phyloP scores from a whole-genome alignment of 2,888 invertebrate species.

The Agriopis marginaria region DNA sequence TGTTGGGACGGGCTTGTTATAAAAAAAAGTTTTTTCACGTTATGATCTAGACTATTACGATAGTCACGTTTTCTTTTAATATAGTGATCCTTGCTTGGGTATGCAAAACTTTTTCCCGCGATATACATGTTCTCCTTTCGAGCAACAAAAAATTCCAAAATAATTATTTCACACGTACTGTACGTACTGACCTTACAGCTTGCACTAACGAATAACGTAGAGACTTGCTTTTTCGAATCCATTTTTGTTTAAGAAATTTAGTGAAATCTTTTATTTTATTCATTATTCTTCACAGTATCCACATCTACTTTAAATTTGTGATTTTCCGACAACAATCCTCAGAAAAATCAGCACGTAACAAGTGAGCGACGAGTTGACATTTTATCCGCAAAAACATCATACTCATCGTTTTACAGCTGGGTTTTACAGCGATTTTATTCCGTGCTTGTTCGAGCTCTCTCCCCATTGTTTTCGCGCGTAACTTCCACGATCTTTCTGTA shows the following conservation, averaged over 20 bases:
- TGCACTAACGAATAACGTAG: background rate
- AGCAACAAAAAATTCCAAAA: no score
- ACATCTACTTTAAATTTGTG: constrained; percentile 2
- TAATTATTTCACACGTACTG: no score
- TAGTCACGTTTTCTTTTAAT: no score
- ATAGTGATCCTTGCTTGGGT: no score
- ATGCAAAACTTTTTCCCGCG: no score
- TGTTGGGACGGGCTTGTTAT: no score
- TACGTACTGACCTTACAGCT: background rate
- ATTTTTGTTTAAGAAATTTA: background rate
- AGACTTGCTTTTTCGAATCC: background rate
- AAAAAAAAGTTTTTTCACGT: no score
- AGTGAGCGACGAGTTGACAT: constrained; percentile 29
- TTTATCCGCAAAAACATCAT: constrained; percentile 53
- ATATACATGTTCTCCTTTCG: no score
- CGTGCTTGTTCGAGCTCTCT: constrained; percentile 48
- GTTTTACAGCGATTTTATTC: constrained; percentile 54
- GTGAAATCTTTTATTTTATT: background rate
- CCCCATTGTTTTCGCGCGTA: constrained; percentile 57
- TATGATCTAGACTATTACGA: no score
- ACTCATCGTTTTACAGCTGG: constrained; percentile 54
- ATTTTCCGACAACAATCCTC: constrained; percentile 11
- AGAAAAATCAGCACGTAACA: constrained; percentile 24
- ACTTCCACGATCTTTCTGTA: constrained; percentile 60
- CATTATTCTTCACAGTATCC: constrained; percentile 7